Conservation (phyloP, 2,888 invertebrate genomes). For the Schizaphis graminum region DNA sequence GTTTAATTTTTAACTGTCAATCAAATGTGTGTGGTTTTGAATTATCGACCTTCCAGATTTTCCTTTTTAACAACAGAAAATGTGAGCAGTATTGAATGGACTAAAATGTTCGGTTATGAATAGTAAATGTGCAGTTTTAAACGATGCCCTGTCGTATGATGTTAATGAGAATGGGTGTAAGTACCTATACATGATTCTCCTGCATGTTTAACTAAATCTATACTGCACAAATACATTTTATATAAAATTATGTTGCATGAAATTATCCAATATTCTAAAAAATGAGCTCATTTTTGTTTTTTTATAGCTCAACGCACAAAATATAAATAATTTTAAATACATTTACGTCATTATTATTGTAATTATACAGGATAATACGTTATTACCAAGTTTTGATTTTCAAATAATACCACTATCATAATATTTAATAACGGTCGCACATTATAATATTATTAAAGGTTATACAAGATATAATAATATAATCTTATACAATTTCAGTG, state of each 20-base stretch:
- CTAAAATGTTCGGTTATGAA: no score
- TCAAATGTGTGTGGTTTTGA: no score
- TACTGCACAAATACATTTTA: neutral
- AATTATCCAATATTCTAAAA: neutral
- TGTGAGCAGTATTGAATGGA: no score
- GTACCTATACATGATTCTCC: neutral
- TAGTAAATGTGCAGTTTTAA: no score
- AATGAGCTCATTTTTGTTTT: neutral
- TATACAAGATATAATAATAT: neutral
- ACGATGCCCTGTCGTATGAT: neutral
- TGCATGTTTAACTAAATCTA: neutral
- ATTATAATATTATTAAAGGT: neutral
- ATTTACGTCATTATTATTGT: neutral
- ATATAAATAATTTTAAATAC: neutral
- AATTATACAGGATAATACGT: neutral
- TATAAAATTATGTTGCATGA: neutral
- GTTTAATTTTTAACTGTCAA: no score
- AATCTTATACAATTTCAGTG: neutral
- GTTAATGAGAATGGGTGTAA: neutral
- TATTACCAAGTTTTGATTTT: neutral
- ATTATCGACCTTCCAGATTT: no score
- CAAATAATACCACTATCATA: neutral
- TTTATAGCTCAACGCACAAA: neutral
- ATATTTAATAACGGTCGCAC: neutral
- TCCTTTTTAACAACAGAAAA: no score